Percentiles rank a stretch among this genome's conserved stretches.
phyloP scores from a whole-genome alignment of 2,888 invertebrate species.

The Apodemia mormo region DNA sequence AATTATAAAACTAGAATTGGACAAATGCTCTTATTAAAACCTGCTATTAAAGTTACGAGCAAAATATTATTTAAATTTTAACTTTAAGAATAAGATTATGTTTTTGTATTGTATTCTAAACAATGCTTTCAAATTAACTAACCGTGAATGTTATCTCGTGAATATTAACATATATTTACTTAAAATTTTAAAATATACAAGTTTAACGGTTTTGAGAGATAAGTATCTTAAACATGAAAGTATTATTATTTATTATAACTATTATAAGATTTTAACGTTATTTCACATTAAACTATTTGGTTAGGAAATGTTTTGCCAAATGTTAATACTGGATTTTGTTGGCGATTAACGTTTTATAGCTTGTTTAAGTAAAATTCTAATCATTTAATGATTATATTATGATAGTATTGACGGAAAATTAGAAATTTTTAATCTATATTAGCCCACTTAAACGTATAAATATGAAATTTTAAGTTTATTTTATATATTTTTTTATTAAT shows the following conservation, averaged over 20 bases:
- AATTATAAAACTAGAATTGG: not conserved
- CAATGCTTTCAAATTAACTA: constrained; percentile 13
- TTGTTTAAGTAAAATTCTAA: no score
- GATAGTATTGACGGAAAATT: no score
- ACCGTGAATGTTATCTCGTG: constrained; percentile 11
- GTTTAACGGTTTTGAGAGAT: not conserved
- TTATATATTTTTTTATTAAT: no score
- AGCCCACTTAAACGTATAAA: no score
- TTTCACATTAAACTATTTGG: not conserved
- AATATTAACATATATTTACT: constrained; percentile 10
- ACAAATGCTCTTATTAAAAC: not conserved
- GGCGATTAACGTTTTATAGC: no score
- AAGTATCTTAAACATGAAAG: constrained; percentile 1
- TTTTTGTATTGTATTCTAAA: not conserved
- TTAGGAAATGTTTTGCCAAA: not conserved
- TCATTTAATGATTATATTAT: no score
- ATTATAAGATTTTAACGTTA: not conserved
- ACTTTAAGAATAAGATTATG: not conserved
- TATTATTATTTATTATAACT: constrained; percentile 3
- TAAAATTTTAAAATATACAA: constrained; percentile 2
- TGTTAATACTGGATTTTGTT: not conserved
- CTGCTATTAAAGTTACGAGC: not conserved
- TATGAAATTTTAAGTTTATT: no score
- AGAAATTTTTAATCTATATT: no score
- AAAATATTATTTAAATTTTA: constrained; percentile 5